Evolutionary conservation across 2,888 invertebrate species (phyloP).

Genomic region (Xanthorhoe spadicearia): DNA sequence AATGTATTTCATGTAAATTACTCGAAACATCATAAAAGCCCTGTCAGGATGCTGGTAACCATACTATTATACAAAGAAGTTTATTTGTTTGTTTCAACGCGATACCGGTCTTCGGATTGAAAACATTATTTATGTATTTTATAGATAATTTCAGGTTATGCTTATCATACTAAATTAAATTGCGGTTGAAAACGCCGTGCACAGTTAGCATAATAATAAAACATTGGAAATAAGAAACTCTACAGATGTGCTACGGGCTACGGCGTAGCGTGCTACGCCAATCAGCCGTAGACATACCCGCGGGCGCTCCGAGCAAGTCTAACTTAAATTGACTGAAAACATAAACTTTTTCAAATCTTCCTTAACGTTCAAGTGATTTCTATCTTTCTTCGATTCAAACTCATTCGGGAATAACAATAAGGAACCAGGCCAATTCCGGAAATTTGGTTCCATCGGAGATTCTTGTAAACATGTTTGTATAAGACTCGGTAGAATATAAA

Average conservation of each 20-base stretch:
- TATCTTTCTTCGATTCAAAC: slow-evolving; percentile 33
- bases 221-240: slow-evolving; percentile 2
- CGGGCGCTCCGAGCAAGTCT: slow-evolving; percentile 41
- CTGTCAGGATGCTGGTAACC: too few relatives aligned
- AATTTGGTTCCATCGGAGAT: slow-evolving; percentile 42
- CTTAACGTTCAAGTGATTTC: slow-evolving; percentile 21
- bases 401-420: slow-evolving; percentile 59
- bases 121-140: not conserved
- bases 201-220: slow-evolving; percentile 1
- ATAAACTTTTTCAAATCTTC: slow-evolving; percentile 51
- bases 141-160: not conserved
- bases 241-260: slow-evolving; percentile 13
- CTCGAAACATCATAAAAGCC: too few relatives aligned
- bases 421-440: slow-evolving; percentile 55
- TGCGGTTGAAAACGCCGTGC: too few relatives aligned
- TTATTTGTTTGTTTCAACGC: too few relatives aligned
- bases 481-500: not conserved
- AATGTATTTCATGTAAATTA: too few relatives aligned
- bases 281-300: slow-evolving; percentile 46
- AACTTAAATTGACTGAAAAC: slow-evolving; percentile 67
- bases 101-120: too few relatives aligned
- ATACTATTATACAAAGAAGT: too few relatives aligned
- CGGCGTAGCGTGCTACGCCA: slow-evolving; percentile 43
- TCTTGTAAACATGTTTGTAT: slow-evolving; percentile 73
- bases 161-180: too few relatives aligned